These are phyloP conservation scores for Sitodiplosis mosellana DNA, from an alignment of 1,140 invertebrate genomes.

Conservation along the genomic window DNA sequence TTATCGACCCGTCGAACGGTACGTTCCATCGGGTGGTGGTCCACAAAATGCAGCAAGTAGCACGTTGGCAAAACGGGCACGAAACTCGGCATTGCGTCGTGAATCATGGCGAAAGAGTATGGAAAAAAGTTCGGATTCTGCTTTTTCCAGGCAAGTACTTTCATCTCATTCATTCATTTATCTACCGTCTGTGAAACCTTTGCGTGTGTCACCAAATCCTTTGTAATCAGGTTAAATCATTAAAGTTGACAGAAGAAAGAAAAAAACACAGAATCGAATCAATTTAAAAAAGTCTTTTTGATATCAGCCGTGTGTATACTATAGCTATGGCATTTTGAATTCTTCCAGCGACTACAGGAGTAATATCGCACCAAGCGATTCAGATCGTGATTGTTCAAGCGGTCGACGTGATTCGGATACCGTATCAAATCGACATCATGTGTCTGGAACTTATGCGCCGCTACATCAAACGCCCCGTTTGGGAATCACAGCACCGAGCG, in stretches of 20 bases:
- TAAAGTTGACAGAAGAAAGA: too few relatives aligned
- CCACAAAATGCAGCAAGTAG: slow-evolving; percentile 13
- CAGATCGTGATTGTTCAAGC: slow-evolving; percentile 59
- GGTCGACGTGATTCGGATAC: slow-evolving; percentile 43
- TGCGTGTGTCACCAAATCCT: too few relatives aligned
- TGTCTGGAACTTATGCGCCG: slow-evolving; percentile 11
- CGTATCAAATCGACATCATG: slow-evolving; percentile 10
- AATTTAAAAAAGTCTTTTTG: too few relatives aligned
- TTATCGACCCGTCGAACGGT: slow-evolving; percentile 71
- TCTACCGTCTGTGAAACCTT: too few relatives aligned
- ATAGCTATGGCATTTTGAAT: slow-evolving; percentile 26
- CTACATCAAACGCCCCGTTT: slow-evolving; percentile 31
- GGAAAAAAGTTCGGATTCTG: slow-evolving; percentile 79
- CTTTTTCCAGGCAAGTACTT: slow-evolving; percentile 64
- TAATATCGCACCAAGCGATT: slow-evolving; percentile 71
- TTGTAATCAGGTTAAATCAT: too few relatives aligned
- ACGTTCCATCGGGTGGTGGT: slow-evolving; percentile 13
- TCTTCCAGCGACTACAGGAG: slow-evolving; percentile 76
- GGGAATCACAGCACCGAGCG: slow-evolving; percentile 44
- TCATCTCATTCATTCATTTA: too few relatives aligned
- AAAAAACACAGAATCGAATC: too few relatives aligned
- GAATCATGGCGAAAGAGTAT: slow-evolving; percentile 79
- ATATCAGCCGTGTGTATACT: slow-evolving; percentile 5
- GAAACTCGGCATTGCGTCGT: slow-evolving; percentile 46
- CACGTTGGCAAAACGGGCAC: slow-evolving; percentile 21